A percentile compares a stretch with the other conserved stretches of the same genome.
Evolutionary conservation across 2,797 vertebrate genomes (phyloP).

Genomic region (Euthynnus affinis): DNA sequence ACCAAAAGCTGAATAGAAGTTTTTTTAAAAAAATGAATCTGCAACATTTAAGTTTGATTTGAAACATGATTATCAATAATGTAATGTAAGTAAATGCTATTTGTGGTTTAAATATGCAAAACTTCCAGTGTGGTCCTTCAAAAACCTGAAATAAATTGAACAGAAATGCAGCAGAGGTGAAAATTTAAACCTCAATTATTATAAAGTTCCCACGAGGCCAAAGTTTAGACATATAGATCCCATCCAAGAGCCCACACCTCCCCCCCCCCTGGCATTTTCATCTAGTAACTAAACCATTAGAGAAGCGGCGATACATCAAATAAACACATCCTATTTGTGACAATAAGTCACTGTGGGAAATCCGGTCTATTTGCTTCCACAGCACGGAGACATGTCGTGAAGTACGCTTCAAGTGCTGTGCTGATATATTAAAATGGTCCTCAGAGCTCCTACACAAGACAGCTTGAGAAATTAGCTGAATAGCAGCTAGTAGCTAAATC

Average conservation of each 20-base stretch:
- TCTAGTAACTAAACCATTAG: not conserved
- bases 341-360: conserved; percentile 7
- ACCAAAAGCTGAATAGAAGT: too few species aligned
- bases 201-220: not conserved
- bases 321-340: conserved; percentile 14
- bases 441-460: not conserved
- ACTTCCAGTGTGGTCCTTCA: too few species aligned
- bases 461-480: conserved; percentile 23
- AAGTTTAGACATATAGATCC: too few species aligned
- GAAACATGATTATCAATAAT: too few species aligned
- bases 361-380: not conserved
- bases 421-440: conserved; percentile 27
- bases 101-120: too few species aligned
- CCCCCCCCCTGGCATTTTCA: not conserved
- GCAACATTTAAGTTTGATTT: too few species aligned
- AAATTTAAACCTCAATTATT: not conserved
- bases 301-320: not conserved
- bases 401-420: not conserved
- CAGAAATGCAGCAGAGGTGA: too few species aligned
- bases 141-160: too few species aligned
- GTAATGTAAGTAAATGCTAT: too few species aligned
- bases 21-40: too few species aligned
- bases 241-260: not conserved
- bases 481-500: not conserved
- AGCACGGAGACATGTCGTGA: too few species aligned